Percentiles rank a stretch among this genome's conserved stretches.
phyloP scores from a whole-genome alignment of 1,140 invertebrate species.

The Oppia nitens region DNA sequence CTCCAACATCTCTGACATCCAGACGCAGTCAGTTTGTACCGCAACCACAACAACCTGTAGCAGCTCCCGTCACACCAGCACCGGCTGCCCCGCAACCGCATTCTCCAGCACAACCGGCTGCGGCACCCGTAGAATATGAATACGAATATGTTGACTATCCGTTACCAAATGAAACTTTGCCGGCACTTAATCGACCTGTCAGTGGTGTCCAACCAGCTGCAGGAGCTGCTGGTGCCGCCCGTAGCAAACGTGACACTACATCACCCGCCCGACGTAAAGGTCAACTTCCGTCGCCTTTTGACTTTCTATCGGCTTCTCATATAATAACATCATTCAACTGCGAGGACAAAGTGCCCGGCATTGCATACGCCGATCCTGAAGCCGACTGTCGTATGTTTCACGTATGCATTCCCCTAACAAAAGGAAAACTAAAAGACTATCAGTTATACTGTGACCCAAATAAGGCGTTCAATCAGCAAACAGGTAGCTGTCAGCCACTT shows the following conservation, averaged over 20 bases:
- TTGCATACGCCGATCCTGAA: slow-evolving; percentile 21
- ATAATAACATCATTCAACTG: slow-evolving; percentile 17
- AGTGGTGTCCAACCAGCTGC: too few relatives aligned
- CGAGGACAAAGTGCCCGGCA: slow-evolving; percentile 20
- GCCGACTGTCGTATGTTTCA: slow-evolving; percentile 21
- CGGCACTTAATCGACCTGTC: too few relatives aligned
- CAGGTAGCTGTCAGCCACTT: slow-evolving; percentile 9
- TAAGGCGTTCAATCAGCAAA: slow-evolving; percentile 18
- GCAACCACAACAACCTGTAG: too few relatives aligned
- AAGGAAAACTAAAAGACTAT: slow-evolving; percentile 18
- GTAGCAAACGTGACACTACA: neutral
- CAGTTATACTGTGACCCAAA: slow-evolving; percentile 18
- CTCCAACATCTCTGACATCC: neutral
- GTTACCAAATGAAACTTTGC: neutral
- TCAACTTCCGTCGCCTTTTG: neutral
- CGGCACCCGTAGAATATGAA: slow-evolving; percentile 8
- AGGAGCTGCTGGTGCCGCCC: neutral
- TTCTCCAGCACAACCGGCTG: slow-evolving; percentile 6
- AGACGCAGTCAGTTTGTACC: neutral
- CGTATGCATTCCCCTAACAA: slow-evolving; percentile 18
- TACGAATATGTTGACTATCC: slow-evolving; percentile 16
- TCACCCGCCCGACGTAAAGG: neutral
- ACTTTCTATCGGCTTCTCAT: neutral
- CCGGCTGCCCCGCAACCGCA: neutral
- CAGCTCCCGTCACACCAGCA: slow-evolving; percentile 5